Evolutionary conservation across 2,888 invertebrate species (phyloP).

Genomic region (Myathropa florea): DNA sequence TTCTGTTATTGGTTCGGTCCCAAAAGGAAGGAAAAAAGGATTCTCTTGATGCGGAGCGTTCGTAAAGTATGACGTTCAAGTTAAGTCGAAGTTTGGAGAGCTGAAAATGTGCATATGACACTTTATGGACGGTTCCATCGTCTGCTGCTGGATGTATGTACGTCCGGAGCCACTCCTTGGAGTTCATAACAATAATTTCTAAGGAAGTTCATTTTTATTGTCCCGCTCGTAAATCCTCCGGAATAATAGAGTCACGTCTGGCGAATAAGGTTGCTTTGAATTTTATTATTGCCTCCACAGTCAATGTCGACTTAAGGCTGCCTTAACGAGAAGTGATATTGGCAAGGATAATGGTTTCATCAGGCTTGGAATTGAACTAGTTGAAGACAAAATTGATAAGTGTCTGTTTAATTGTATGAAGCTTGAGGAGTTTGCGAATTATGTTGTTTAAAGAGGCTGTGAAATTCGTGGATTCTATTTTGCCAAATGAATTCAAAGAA

Average conservation of each 20-base stretch:
- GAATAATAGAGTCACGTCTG: conserved; percentile 71
- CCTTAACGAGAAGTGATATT: background rate
- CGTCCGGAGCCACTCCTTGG: conserved; percentile 1
- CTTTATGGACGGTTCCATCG: conserved; percentile 26
- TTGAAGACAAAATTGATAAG: background rate
- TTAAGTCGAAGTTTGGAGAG: conserved; percentile 16
- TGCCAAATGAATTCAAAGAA: too few species aligned
- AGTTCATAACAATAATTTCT: conserved; percentile 57
- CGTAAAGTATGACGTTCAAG: conserved; percentile 44
- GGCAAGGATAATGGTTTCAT: background rate
- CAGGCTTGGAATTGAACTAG: too few species aligned
- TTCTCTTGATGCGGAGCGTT: conserved; percentile 37
- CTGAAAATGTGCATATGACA: conserved; percentile 66
- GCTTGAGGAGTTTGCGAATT: background rate
- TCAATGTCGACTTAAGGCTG: background rate
- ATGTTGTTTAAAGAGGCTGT: too few species aligned
- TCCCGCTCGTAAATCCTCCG: conserved; percentile 40
- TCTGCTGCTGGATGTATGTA: background rate
- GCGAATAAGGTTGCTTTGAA: conserved; percentile 66
- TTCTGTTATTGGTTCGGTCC: conserved; percentile 55
- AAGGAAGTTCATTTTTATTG: conserved; percentile 61
- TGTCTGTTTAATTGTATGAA: background rate
- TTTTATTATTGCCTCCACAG: conserved; percentile 51
- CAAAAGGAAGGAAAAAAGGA: conserved; percentile 24
- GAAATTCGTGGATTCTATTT: too few species aligned